Percentiles rank a stretch among this genome's conserved stretches.
Conservation (phyloP, 2,888 invertebrate species). For the Cosmia trapezina region DNA sequence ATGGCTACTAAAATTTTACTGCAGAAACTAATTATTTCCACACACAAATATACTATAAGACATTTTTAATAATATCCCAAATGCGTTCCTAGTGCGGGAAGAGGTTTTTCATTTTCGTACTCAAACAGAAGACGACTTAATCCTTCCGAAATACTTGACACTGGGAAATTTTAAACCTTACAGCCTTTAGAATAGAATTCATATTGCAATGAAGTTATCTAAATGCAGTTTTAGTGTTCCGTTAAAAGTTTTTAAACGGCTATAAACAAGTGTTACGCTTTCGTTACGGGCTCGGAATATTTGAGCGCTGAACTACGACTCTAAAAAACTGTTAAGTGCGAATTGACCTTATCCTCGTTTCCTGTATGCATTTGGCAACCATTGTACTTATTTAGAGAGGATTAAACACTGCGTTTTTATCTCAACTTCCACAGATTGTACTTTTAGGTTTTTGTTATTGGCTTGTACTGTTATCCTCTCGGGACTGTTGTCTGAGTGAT, state of each 20-base stretch:
- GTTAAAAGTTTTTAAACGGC: conserved; percentile 69
- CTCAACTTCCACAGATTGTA: conserved; percentile 2
- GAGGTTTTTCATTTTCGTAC: conserved; percentile 61
- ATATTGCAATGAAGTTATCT: conserved; percentile 15
- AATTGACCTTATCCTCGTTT: conserved; percentile 48
- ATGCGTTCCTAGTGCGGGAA: conserved; percentile 49
- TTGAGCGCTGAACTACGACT: conserved; percentile 56
- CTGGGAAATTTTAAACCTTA: conserved; percentile 18
- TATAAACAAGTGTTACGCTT: conserved; percentile 73
- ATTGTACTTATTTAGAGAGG: conserved; percentile 19
- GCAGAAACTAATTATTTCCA: conserved; percentile 51
- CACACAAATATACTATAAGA: conserved; percentile 28
- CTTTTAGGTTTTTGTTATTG: too few relatives aligned
- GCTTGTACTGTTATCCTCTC: too few relatives aligned
- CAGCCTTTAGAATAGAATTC: not conserved
- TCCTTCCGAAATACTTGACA: conserved; percentile 35
- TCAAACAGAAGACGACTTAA: conserved; percentile 61
- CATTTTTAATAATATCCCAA: conserved; percentile 56
- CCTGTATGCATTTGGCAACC: conserved; percentile 43
- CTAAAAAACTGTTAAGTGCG: conserved; percentile 50
- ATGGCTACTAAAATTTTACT: conserved; percentile 32
- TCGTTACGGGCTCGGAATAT: conserved; percentile 66
- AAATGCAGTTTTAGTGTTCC: conserved; percentile 63
- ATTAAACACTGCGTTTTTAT: conserved; percentile 23
- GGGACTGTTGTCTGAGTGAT: too few relatives aligned